Percentiles rank a stretch among this genome's conserved stretches.
phyloP scores from a whole-genome alignment of 2,888 invertebrate species.

The Congeria kusceri region DNA sequence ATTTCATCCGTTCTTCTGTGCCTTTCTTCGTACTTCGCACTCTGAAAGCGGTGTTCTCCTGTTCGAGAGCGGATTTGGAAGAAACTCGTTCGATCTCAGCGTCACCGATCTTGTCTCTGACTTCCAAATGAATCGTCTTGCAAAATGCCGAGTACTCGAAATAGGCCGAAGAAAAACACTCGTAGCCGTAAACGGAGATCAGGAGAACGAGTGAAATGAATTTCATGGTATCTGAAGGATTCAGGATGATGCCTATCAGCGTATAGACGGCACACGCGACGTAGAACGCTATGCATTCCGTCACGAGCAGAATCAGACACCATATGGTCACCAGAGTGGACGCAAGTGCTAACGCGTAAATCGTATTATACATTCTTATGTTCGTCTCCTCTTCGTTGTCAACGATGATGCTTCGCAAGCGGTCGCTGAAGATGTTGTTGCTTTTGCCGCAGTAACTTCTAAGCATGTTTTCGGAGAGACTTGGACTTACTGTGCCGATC shows the following conservation, averaged over 20 bases:
- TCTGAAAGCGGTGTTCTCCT: slow-evolving; percentile 43
- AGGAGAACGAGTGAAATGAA: slow-evolving; percentile 43
- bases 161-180: slow-evolving; percentile 42
- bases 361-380: slow-evolving; percentile 36
- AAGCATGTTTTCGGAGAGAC: not conserved
- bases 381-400: slow-evolving; percentile 23
- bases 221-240: slow-evolving; percentile 43
- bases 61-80: slow-evolving; percentile 14
- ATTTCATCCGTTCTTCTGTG: slow-evolving; percentile 11
- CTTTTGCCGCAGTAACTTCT: not conserved
- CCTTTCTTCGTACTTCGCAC: not conserved
- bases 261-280: slow-evolving; percentile 50
- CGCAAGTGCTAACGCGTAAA: slow-evolving; percentile 30
- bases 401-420: slow-evolving; percentile 36
- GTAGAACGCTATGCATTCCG: slow-evolving; percentile 51
- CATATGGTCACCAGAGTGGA: slow-evolving; percentile 41
- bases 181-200: slow-evolving; percentile 43
- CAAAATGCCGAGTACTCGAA: slow-evolving; percentile 26
- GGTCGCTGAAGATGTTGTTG: slow-evolving; percentile 1
- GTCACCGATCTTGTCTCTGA: slow-evolving; percentile 31
- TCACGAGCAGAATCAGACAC: slow-evolving; percentile 28
- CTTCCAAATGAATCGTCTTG: slow-evolving; percentile 32
- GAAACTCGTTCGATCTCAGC: slow-evolving; percentile 21
- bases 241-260: slow-evolving; percentile 45
- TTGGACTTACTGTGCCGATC: slow-evolving; percentile 26